Evolutionary conservation across 2,113 vertebrate species (phyloP), one percentile per base, ranked within the genome.

Genomic region (Acrocephalus arundinaceus): DNA sequence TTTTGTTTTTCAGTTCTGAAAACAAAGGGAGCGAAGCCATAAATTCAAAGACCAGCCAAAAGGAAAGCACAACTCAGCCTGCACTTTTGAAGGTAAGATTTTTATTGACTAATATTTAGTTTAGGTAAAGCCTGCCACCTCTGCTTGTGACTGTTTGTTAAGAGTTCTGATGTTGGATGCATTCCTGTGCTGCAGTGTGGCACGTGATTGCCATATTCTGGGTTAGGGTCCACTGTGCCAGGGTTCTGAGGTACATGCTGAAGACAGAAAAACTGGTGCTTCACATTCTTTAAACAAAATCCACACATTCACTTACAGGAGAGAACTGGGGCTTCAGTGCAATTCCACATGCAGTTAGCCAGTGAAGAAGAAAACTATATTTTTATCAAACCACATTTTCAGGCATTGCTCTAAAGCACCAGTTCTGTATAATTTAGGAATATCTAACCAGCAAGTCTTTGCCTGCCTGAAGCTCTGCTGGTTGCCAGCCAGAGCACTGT

Each of bases 1-100:
- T 94, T 96, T 97, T 98, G 48, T 97, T 96, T 98, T 98, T 92
- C 97, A 98, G 98, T 96, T 95, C 95, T 96, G 97, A 97, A 97
- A 97, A 94, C 94, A 97, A 98, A 70, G 97, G 97, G 96, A 97
- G 77, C 25, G 96, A 98, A 81, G 78, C 93, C 77, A 51, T 93
- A 90, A 93, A 54, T 79, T 68, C 75, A 45, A 92, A 94, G 93
- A 96, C 49, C 92, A 96, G 96, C 87, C 97, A 97, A 94, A 97
- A 97, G 73, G 97, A 97, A 97, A 98, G 87, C 85, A 72, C 83
- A 52, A 94, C 95, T 96, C 96, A 95, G 61, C 93, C 97, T 94
- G 93, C 97, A 72, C 77, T 95, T 73, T 68, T 97, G 87, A 98
- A 98, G 98, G 98, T 98, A 97, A 65, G 77, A 15, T 92, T 96